phyloP scores from a whole-genome alignment of 1,140 invertebrate species.

The Phenacoccus solenopsis region DNA sequence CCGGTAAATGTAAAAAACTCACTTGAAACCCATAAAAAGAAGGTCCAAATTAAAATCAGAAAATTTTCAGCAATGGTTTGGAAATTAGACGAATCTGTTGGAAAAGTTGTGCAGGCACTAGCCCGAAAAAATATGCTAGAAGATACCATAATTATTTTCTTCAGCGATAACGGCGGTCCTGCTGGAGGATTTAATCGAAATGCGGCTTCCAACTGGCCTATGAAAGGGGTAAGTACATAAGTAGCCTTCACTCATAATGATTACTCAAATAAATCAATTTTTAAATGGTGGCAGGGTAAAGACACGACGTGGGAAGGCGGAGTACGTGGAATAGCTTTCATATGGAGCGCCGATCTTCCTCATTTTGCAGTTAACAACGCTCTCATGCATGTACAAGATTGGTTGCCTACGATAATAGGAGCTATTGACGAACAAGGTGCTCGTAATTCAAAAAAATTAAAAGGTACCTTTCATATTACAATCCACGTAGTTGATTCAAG shows the following conservation, averaged over 20 bases:
- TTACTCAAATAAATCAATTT: no score
- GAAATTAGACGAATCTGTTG: conserved; percentile 43
- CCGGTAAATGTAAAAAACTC: conserved; percentile 53
- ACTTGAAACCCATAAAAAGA: no score
- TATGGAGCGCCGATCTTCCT: conserved; percentile 35
- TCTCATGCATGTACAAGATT: conserved; percentile 55
- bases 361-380: conserved; percentile 37
- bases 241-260: no score
- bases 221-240: conserved; percentile 41
- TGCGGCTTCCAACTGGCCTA: conserved; percentile 51
- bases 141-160: conserved; percentile 46
- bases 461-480: no score
- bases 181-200: conserved; percentile 38
- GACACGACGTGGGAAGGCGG: conserved; percentile 48
- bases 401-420: conserved; percentile 50
- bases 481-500: no score
- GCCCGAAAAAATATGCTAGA: conserved; percentile 40
- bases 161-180: conserved; percentile 48
- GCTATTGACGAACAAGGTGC: conserved; percentile 28
- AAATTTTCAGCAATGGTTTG: background rate
- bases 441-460: no score
- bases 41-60: no score
- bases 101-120: conserved; percentile 46
- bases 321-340: conserved; percentile 44
- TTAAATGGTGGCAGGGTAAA: conserved; percentile 5